Percentiles rank a stretch among this genome's conserved stretches.
Evolutionary conservation across 2,888 invertebrate species (phyloP).

Genomic region (Erynnis tages): DNA sequence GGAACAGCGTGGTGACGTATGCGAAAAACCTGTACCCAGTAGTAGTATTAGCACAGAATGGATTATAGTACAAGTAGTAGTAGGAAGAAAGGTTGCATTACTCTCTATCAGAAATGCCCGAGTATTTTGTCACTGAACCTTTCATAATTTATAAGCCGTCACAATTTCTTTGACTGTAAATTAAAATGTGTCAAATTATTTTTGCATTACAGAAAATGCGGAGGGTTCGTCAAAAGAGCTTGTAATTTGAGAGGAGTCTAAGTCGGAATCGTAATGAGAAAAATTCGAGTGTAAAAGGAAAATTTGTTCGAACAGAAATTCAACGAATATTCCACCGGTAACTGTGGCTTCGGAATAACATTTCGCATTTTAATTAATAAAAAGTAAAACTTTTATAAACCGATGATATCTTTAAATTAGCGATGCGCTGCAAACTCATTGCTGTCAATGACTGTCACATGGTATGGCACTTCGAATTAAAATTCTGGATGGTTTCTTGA

Average conservation of each 20-base stretch:
- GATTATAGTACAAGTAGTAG: too few relatives aligned
- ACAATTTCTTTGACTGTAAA: background rate
- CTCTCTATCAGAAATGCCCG: background rate
- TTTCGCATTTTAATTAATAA: too few relatives aligned
- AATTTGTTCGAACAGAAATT: constrained; percentile 6
- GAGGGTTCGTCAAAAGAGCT: constrained; percentile 7
- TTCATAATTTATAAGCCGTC: background rate
- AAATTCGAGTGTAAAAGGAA: constrained; percentile 2
- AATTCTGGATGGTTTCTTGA: too few relatives aligned
- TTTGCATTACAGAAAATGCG: constrained; percentile 1
- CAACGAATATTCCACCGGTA: background rate
- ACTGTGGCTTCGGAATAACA: background rate
- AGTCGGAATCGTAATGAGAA: constrained; percentile 5
- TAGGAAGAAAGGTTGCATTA: background rate
- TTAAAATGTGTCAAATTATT: constrained; percentile 13
- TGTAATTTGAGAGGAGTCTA: constrained; percentile 12
- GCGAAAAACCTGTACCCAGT: too few relatives aligned
- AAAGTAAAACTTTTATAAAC: too few relatives aligned
- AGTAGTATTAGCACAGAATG: too few relatives aligned
- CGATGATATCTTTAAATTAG: too few relatives aligned
- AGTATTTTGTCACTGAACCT: background rate
- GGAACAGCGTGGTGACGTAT: too few relatives aligned
- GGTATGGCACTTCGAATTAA: too few relatives aligned
- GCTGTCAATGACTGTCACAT: too few relatives aligned
- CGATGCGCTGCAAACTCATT: too few relatives aligned